These are phyloP conservation scores for Oreochromis niloticus DNA, from an alignment of 2,113 vertebrate species.

Conservation along the genomic window DNA sequence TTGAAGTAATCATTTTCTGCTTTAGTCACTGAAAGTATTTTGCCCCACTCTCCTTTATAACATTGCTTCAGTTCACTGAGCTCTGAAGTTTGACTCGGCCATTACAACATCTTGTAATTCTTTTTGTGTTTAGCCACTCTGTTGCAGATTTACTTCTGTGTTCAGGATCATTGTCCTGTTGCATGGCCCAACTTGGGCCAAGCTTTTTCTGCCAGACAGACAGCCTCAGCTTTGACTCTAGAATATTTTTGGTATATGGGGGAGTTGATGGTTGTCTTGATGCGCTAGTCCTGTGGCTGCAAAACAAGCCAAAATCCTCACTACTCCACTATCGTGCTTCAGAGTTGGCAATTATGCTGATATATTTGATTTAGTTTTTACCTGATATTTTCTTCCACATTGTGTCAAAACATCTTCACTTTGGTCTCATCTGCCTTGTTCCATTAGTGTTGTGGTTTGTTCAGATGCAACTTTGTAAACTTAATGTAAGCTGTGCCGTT, in stretches of 20 bases:
- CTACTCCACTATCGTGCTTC: background rate
- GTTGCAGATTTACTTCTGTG: background rate
- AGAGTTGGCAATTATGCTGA: background rate
- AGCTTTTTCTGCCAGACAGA: background rate
- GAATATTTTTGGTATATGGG: background rate
- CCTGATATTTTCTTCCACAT: background rate
- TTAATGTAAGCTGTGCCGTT: background rate
- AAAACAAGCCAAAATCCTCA: background rate
- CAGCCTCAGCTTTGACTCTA: background rate
- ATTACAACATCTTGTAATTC: background rate
- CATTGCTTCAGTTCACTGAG: background rate
- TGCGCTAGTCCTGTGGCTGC: background rate
- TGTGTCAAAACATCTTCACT: background rate
- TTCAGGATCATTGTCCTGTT: background rate
- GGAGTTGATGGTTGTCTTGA: background rate
- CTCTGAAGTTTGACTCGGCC: background rate
- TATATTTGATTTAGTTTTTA: background rate
- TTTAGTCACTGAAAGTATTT: background rate
- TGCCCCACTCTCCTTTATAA: background rate
- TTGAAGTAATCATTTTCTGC: background rate
- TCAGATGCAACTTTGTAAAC: background rate
- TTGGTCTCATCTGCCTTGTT: background rate
- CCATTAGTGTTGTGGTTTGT: background rate
- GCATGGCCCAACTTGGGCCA: background rate
- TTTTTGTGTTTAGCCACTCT: background rate